These are phyloP conservation scores for Agapornis roseicollis DNA, from an alignment of 2,113 vertebrate genomes.

Conservation along the genomic window DNA sequence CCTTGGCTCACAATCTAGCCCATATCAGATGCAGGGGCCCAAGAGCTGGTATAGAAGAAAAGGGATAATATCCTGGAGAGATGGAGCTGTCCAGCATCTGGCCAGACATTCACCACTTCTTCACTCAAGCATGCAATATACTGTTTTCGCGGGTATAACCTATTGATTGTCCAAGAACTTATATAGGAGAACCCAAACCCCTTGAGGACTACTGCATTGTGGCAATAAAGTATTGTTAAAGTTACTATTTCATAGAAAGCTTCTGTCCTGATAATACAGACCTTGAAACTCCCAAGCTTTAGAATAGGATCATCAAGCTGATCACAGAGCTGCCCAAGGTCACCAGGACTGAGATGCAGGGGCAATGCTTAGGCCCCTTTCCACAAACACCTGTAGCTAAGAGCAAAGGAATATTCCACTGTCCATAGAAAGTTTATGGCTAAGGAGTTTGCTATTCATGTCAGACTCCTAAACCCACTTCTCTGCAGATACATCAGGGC, in stretches of 20 bases:
- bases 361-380: not conserved
- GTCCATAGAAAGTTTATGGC: not conserved
- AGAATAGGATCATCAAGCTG: not conserved
- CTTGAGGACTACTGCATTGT: not conserved
- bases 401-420: not conserved
- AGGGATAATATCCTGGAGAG: not conserved
- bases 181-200: accelerated
- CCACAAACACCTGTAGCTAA: not conserved
- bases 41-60: not conserved
- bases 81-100: not conserved
- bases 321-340: not conserved
- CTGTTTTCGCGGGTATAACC: not conserved
- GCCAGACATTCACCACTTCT: accelerated
- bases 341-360: not conserved
- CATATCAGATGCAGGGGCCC: accelerated
- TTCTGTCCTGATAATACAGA: not conserved
- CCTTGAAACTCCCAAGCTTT: not conserved
- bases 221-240: not conserved
- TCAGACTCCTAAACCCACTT: not conserved
- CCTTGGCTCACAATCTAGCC: accelerated
- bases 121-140: not conserved
- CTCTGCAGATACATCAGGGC: not conserved
- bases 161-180: not conserved
- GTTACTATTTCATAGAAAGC: not conserved
- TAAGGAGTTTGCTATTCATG: not conserved